Conservation (phyloP, 2,113 vertebrate genomes). For the Hippocampus mohnikei region DNA sequence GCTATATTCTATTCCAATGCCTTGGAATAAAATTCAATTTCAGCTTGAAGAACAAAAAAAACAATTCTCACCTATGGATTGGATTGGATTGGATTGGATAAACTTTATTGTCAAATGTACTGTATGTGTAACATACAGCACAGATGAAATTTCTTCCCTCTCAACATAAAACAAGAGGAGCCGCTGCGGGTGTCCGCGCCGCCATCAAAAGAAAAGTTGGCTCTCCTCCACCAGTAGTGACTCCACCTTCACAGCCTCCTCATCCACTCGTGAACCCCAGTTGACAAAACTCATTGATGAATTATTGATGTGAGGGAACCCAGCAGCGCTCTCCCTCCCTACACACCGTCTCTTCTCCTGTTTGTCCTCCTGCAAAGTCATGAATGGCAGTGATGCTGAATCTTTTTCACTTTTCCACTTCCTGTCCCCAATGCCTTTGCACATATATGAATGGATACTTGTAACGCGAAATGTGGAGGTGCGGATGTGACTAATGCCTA, state of each 20-base stretch:
- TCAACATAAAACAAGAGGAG: too few species aligned
- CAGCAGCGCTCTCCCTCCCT: neutral
- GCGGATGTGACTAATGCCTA: neutral
- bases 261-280: slow-evolving; percentile 41
- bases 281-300: slow-evolving; percentile 44
- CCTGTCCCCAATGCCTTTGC: slow-evolving; percentile 10
- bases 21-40: neutral
- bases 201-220: too few species aligned
- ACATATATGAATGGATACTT: neutral
- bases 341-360: slow-evolving; percentile 8
- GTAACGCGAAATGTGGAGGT: neutral
- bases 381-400: slow-evolving; percentile 62
- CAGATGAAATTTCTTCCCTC: too few species aligned
- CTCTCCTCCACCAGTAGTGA: slow-evolving; percentile 29
- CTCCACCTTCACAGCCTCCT: slow-evolving; percentile 10
- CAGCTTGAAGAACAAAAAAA: slow-evolving; percentile 4
- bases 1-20: too few species aligned
- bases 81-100: too few species aligned
- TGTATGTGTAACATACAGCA: too few species aligned
- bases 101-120: too few species aligned
- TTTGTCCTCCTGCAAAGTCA: slow-evolving; percentile 51
- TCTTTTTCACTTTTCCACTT: slow-evolving; percentile 25
- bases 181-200: too few species aligned
- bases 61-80: slow-evolving; percentile 47
- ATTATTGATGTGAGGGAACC: slow-evolving; percentile 55